Evolutionary conservation across 1,140 invertebrate species (phyloP).

Genomic region (Physella acuta): DNA sequence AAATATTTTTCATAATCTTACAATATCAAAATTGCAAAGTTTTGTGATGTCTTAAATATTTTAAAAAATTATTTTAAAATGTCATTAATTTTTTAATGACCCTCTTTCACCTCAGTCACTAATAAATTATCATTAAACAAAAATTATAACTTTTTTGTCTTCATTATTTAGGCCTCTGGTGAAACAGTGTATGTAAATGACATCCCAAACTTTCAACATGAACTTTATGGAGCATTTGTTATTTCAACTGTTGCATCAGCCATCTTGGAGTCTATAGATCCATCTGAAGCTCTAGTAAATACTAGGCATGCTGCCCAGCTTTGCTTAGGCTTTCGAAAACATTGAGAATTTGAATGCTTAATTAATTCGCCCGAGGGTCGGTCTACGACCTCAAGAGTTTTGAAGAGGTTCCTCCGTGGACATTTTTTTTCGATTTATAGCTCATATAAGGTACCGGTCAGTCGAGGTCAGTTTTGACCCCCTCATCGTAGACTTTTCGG

Average conservation of each 20-base stretch:
- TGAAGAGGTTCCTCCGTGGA: no score
- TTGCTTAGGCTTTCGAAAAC: neutral
- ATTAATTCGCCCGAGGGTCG: no score
- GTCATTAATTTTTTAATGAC: neutral
- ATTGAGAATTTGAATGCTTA: no score
- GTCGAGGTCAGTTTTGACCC: no score
- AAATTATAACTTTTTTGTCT: neutral
- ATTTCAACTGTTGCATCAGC: constrained; percentile 55
- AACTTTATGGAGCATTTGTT: constrained; percentile 61
- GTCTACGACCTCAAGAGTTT: no score
- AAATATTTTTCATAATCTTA: no score
- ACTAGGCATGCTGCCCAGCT: neutral
- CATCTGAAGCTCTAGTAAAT: constrained; percentile 39
- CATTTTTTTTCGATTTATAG: no score
- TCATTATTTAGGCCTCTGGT: constrained; percentile 45
- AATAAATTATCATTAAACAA: neutral
- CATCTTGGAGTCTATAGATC: constrained; percentile 41
- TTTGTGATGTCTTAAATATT: no score
- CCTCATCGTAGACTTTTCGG: no score
- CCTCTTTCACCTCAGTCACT: neutral
- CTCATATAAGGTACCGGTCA: no score
- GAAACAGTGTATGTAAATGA: constrained; percentile 63
- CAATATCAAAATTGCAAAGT: no score
- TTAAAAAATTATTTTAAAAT: no score
- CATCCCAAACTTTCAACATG: constrained; percentile 48